Conservation (phyloP, 2,113 vertebrate species). For the Peromyscus californicus region DNA sequence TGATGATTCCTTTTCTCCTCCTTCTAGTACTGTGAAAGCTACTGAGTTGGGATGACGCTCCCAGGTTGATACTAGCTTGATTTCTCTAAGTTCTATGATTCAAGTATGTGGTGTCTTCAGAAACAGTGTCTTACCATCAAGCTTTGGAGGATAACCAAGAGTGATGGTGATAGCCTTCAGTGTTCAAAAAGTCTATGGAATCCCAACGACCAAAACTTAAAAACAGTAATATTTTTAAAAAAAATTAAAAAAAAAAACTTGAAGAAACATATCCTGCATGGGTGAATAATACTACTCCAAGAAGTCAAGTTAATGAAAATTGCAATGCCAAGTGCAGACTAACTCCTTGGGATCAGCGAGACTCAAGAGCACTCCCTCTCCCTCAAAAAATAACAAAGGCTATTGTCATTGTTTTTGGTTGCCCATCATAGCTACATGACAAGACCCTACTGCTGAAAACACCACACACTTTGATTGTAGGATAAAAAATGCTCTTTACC, state of each 20-base stretch:
- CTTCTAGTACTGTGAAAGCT: not conserved
- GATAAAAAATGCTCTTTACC: not conserved
- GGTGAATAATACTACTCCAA: not conserved
- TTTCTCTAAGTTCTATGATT: not conserved
- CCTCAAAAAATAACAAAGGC: not conserved
- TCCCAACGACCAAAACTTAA: not conserved
- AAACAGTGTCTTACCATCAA: not conserved
- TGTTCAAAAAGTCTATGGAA: not conserved
- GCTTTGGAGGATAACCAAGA: not conserved
- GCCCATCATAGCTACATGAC: no score
- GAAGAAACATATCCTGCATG: not conserved
- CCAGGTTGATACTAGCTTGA: not conserved
- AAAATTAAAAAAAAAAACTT: not conserved
- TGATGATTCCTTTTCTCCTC: not conserved
- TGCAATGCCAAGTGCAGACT: not conserved
- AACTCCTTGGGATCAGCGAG: not conserved
- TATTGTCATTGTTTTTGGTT: not conserved
- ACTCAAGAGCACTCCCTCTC: no score
- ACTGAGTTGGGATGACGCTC: not conserved
- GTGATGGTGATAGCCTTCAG: not conserved
- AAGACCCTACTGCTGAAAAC: not conserved
- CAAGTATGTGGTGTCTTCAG: not conserved
- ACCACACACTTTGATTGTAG: not conserved
- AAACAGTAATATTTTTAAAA: not conserved
- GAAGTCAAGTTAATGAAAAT: not conserved